Evolutionary conservation across 2,113 vertebrate species (phyloP).

Genomic region (Salminus brasiliensis): DNA sequence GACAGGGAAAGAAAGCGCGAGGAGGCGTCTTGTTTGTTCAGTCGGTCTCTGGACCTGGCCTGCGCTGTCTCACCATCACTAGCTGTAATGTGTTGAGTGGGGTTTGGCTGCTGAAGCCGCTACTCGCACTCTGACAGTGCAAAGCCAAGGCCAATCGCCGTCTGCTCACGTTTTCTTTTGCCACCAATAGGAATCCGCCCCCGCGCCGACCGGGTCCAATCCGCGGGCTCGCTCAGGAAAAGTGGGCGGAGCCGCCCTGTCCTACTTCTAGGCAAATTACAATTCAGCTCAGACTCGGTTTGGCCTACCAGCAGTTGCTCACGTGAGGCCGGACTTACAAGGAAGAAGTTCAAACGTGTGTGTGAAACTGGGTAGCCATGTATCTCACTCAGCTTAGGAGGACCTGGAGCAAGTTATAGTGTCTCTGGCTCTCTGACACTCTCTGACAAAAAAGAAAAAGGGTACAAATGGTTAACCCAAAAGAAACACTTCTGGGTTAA

Average conservation of each 20-base stretch:
- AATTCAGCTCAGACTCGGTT: constrained; percentile 48
- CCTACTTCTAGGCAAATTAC: constrained; percentile 61
- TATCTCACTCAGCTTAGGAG: no score
- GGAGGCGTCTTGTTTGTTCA: constrained; percentile 23
- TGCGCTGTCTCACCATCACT: constrained; percentile 38
- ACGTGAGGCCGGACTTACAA: constrained; percentile 17
- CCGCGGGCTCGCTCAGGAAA: not conserved
- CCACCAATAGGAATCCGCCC: constrained; percentile 40
- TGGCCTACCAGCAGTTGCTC: constrained; percentile 40
- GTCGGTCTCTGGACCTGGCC: constrained; percentile 23
- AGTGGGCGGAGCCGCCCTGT: constrained; percentile 53
- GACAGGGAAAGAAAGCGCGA: constrained; percentile 2
- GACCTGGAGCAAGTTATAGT: no score
- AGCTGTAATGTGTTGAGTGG: constrained; percentile 48
- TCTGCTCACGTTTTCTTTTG: constrained; percentile 18
- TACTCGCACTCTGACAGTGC: constrained; percentile 41
- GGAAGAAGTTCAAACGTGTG: not conserved
- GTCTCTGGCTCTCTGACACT: no score
- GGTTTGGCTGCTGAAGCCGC: constrained; percentile 49
- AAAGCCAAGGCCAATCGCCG: constrained; percentile 45
- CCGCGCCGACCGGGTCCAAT: constrained; percentile 47
- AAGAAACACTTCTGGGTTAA: no score
- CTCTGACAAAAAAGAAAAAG: no score
- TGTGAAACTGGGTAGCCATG: not conserved
- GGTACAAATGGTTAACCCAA: no score